Evolutionary conservation across 1,140 invertebrate species (phyloP).

Genomic region (Pogonomyrmex californicus): DNA sequence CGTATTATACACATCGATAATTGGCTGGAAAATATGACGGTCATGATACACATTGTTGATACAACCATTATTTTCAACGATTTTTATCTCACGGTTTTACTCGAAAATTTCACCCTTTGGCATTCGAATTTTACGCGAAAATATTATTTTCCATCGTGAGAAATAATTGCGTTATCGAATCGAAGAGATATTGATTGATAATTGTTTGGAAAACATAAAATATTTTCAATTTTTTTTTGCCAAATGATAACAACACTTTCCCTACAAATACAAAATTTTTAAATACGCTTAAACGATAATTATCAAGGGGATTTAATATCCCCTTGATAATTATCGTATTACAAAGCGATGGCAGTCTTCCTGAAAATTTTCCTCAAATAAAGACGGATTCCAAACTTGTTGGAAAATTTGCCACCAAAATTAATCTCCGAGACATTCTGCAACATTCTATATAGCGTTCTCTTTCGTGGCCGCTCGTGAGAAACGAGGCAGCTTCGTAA

Average conservation of each 20-base stretch:
- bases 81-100: background rate
- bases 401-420: background rate
- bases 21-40: slow-evolving; percentile 9
- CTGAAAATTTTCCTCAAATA: background rate
- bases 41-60: background rate
- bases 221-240: background rate
- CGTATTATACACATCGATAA: slow-evolving; percentile 20
- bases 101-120: background rate
- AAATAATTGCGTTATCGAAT: background rate
- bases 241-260: background rate
- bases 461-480: slow-evolving; percentile 5
- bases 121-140: slow-evolving; percentile 1
- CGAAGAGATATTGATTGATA: background rate
- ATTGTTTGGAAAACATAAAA: background rate
- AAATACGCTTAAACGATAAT: background rate
- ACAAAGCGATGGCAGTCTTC: background rate
- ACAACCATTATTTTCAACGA: background rate
- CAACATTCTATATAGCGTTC: background rate
- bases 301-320: too few relatives aligned
- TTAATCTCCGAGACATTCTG: slow-evolving; percentile 25
- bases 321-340: too few relatives aligned
- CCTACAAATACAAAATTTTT: background rate
- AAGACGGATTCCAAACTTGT: background rate
- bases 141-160: background rate
- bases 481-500: slow-evolving; percentile 54